These are phyloP conservation scores for Euleptes europaea DNA, from an alignment of 2,113 vertebrate species.

Conservation along the genomic window DNA sequence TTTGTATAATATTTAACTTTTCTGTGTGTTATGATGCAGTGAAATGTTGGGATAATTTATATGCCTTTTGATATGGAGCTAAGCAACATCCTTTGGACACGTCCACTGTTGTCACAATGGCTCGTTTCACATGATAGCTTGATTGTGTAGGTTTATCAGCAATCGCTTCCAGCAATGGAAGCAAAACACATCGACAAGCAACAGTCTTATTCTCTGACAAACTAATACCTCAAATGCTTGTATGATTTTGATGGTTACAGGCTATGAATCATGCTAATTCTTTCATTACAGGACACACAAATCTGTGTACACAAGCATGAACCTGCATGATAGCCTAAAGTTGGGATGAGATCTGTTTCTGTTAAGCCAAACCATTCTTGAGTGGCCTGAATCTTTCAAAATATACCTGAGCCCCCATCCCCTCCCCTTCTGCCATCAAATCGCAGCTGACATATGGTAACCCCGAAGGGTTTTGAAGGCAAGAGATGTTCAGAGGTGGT, in stretches of 20 bases:
- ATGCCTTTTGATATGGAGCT: neutral
- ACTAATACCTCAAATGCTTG: neutral
- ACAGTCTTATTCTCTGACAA: neutral
- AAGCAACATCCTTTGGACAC: neutral
- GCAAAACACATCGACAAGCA: neutral
- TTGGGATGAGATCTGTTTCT: neutral
- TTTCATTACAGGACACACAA: neutral
- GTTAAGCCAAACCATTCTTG: neutral
- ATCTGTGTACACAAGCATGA: neutral
- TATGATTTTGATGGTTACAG: neutral
- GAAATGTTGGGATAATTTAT: neutral
- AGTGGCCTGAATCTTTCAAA: neutral
- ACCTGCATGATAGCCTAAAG: neutral
- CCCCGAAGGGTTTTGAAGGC: too few species aligned
- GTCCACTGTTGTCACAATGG: neutral
- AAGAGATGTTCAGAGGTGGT: too few species aligned
- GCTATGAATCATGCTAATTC: neutral
- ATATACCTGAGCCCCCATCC: neutral
- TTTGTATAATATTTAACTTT: neutral
- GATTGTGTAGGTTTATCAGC: neutral
- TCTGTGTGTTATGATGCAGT: neutral
- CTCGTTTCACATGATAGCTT: neutral
- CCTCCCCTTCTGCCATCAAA: too few species aligned
- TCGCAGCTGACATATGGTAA: too few species aligned
- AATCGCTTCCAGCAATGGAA: neutral